These are phyloP conservation scores for Diadema setosum DNA, from an alignment of 35 echinoderm and acorn worm species.

Conservation along the genomic window DNA sequence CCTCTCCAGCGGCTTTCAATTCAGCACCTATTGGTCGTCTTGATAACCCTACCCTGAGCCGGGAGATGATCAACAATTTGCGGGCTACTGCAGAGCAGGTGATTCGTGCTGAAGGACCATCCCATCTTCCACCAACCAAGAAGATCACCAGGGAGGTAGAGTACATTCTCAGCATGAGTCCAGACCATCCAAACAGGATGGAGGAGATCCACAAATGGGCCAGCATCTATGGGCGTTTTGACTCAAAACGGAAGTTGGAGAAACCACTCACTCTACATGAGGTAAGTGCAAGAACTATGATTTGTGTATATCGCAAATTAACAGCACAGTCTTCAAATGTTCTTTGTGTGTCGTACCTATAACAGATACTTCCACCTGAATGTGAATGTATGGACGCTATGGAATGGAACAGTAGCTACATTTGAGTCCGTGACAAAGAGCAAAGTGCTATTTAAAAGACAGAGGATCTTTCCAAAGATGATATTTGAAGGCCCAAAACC, in stretches of 20 bases:
- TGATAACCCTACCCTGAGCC: slow-evolving; percentile 13
- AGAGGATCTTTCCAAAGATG: no score
- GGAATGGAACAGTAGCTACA: no score
- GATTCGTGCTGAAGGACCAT: background rate
- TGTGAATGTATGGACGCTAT: no score
- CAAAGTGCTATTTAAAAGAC: no score
- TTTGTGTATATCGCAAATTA: background rate
- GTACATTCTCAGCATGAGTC: slow-evolving; percentile 80
- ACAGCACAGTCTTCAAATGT: no score
- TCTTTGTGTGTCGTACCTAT: no score
- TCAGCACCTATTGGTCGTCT: background rate
- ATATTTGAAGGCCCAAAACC: no score
- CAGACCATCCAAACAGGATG: slow-evolving; percentile 67
- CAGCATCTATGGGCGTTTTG: slow-evolving; percentile 96
- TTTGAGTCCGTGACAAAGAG: no score
- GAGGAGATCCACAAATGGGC: slow-evolving; percentile 92
- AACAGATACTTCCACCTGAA: background rate
- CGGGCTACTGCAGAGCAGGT: background rate
- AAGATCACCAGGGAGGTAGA: slow-evolving; percentile 74
- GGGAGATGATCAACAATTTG: background rate
- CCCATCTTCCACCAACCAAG: slow-evolving; percentile 29
- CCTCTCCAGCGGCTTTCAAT: background rate
- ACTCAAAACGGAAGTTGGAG: slow-evolving; percentile 93
- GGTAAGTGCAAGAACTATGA: slow-evolving; percentile 17
- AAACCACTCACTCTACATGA: slow-evolving; percentile 94